Evolutionary conservation across 2,113 vertebrate genomes (phyloP).

Genomic region (Brachyistius frenatus): DNA sequence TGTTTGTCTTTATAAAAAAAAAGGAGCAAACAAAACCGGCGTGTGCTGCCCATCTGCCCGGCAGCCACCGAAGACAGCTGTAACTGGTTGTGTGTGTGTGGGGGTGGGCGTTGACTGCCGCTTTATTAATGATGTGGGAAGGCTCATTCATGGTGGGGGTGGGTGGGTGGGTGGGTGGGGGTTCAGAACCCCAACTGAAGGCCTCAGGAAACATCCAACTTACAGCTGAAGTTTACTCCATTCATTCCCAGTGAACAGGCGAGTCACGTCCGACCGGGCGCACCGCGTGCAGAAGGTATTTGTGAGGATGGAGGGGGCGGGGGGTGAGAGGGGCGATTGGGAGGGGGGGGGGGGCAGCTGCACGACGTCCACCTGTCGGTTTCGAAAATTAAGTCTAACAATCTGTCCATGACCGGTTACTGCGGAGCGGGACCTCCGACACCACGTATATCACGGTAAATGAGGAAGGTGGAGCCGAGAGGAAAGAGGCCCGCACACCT

Average conservation of each 20-base stretch:
- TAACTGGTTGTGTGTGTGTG: too few species aligned
- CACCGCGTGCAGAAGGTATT: constrained; percentile 31
- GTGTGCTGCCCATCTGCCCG: too few species aligned
- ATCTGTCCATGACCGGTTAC: constrained; percentile 56
- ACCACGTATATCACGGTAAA: constrained; percentile 53
- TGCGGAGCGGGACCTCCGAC: constrained; percentile 13
- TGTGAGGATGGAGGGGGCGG: constrained; percentile 2
- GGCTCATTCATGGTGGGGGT: constrained; percentile 53
- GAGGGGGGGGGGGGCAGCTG: constrained; percentile 31
- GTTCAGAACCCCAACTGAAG: constrained; percentile 34
- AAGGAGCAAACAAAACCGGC: too few species aligned
- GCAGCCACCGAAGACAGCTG: too few species aligned
- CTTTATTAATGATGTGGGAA: constrained; percentile 76
- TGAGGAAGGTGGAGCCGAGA: constrained; percentile 2
- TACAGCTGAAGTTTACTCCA: constrained; percentile 6
- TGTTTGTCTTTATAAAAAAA: too few species aligned
- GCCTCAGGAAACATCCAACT: constrained; percentile 63
- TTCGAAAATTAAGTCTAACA: constrained; percentile 45
- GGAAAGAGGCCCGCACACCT: not conserved
- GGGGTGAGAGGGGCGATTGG: too few species aligned
- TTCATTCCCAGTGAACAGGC: constrained; percentile 25
- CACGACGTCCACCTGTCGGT: constrained; percentile 58
- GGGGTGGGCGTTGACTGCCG: constrained; percentile 44
- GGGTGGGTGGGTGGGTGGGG: not conserved
- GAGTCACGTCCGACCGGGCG: not conserved